These are phyloP conservation scores for Toxonevra muliebris DNA, from an alignment of 2,888 invertebrate species.

Conservation along the genomic window DNA sequence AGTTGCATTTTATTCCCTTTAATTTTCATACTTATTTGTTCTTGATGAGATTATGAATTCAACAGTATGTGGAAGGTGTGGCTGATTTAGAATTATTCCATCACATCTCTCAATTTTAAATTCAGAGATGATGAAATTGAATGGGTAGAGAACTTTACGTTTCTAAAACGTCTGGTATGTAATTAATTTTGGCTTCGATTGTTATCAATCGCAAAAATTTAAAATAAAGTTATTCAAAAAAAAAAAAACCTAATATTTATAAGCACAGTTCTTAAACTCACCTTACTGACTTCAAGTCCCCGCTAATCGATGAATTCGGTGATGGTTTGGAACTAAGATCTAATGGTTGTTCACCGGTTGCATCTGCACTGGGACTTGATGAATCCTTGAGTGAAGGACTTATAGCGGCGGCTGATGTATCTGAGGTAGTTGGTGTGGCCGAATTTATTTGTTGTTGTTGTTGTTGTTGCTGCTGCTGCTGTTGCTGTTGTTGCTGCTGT, in stretches of 20 bases:
- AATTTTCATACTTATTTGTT: no score
- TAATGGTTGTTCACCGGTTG: slow-evolving; percentile 77
- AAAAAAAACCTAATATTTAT: not conserved
- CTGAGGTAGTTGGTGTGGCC: slow-evolving; percentile 65
- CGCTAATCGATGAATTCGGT: slow-evolving; percentile 65
- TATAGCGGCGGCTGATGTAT: slow-evolving; percentile 60
- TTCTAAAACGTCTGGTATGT: no score
- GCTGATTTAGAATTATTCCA: no score
- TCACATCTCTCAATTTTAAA: no score
- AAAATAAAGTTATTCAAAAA: no score
- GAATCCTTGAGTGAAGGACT: slow-evolving; percentile 65
- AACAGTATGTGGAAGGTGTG: no score
- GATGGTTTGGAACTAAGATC: slow-evolving; percentile 85
- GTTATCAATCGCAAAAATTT: no score
- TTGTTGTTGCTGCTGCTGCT: slow-evolving; percentile 45
- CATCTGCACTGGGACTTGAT: slow-evolving; percentile 66
- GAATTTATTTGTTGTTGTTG: slow-evolving; percentile 55
- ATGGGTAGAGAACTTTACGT: no score
- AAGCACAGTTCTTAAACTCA: slow-evolving; percentile 41
- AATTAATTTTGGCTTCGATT: no score
- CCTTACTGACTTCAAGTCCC: slow-evolving; percentile 75
- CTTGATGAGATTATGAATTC: no score
- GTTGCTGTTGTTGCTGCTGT: slow-evolving; percentile 48
- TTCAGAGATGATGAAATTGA: no score
- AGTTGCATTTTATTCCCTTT: no score